Percentiles rank a stretch among this genome's conserved stretches.
These are phyloP conservation scores for Nephrocerus scutellatus DNA, from an alignment of 2,888 invertebrate genomes.

Conservation along the genomic window DNA sequence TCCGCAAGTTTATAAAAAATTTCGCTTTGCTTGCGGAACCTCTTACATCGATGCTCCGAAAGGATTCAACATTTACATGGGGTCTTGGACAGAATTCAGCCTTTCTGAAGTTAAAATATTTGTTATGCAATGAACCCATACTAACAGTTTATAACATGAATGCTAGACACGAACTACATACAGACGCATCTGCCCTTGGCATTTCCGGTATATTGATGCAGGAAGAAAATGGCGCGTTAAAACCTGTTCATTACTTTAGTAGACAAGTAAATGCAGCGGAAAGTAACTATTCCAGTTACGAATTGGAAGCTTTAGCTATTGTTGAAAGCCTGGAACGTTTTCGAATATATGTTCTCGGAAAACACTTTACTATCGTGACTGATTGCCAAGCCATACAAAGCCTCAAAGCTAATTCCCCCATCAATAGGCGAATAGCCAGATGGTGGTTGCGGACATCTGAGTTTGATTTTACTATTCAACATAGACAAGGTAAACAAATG, in stretches of 20 bases:
- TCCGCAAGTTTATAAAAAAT: slow-evolving; percentile 3
- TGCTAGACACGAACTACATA: slow-evolving; percentile 2
- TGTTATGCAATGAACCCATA: slow-evolving; percentile 6
- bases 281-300: slow-evolving; percentile 7
- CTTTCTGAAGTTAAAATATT: not conserved
- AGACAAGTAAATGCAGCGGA: slow-evolving; percentile 7
- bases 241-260: slow-evolving; percentile 6
- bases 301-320: slow-evolving; percentile 6
- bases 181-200: slow-evolving; percentile 4
- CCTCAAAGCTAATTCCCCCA: slow-evolving; percentile 5
- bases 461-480: too few relatives aligned
- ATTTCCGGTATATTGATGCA: slow-evolving; percentile 4
- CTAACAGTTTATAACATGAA: too few relatives aligned
- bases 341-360: slow-evolving; percentile 9
- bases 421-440: slow-evolving; percentile 10
- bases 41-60: slow-evolving; percentile 3
- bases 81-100: not conserved
- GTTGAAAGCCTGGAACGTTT: slow-evolving; percentile 9
- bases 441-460: too few relatives aligned
- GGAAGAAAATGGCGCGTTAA: slow-evolving; percentile 1
- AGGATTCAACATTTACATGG: slow-evolving; percentile 1
- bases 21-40: slow-evolving; percentile 6
- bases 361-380: slow-evolving; percentile 2
- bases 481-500: too few relatives aligned
- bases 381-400: slow-evolving; percentile 9